These are phyloP conservation scores for Sminthurides aquaticus DNA, from an alignment of 2,888 invertebrate species.

Conservation along the genomic window DNA sequence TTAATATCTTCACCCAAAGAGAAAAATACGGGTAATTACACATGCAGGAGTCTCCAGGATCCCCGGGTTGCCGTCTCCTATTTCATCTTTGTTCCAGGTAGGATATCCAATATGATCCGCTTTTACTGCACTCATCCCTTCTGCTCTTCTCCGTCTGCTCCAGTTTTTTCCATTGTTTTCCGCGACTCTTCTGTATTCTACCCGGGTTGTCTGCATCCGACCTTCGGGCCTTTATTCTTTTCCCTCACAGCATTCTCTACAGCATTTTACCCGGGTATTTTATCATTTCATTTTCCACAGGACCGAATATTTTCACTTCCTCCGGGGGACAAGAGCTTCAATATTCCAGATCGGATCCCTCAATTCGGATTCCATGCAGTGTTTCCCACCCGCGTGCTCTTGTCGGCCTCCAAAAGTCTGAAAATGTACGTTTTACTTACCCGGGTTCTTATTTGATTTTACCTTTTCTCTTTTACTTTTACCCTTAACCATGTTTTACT, in stretches of 20 bases:
- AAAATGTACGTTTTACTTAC: conserved; percentile 34
- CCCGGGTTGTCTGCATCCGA: too few species aligned
- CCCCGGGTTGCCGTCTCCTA: conserved; percentile 27
- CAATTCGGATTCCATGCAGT: conserved; percentile 34
- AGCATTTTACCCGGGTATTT: not conserved
- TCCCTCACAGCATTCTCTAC: too few species aligned
- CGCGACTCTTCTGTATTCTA: too few species aligned
- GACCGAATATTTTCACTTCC: conserved; percentile 30
- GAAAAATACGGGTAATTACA: conserved; percentile 37
- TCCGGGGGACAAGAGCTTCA: conserved; percentile 30
- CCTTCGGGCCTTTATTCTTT: too few species aligned
- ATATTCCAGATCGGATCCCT: conserved; percentile 26
- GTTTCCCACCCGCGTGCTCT: conserved; percentile 32
- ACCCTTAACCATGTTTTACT: too few species aligned
- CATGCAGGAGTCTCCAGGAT: conserved; percentile 36
- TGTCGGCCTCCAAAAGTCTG: conserved; percentile 36
- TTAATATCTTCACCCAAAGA: conserved; percentile 17
- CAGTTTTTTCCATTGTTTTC: too few species aligned
- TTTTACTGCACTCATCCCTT: too few species aligned
- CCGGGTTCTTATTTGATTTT: too few species aligned
- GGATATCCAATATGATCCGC: too few species aligned
- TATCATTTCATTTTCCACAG: conserved; percentile 12
- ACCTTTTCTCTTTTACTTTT: too few species aligned
- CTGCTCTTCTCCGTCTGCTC: too few species aligned
- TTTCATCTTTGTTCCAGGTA: conserved; percentile 37